Percentiles rank a stretch among this genome's conserved stretches.
These are phyloP conservation scores for Muntiacus muntjak DNA, from an alignment of 2,113 vertebrate species.

Conservation along the genomic window DNA sequence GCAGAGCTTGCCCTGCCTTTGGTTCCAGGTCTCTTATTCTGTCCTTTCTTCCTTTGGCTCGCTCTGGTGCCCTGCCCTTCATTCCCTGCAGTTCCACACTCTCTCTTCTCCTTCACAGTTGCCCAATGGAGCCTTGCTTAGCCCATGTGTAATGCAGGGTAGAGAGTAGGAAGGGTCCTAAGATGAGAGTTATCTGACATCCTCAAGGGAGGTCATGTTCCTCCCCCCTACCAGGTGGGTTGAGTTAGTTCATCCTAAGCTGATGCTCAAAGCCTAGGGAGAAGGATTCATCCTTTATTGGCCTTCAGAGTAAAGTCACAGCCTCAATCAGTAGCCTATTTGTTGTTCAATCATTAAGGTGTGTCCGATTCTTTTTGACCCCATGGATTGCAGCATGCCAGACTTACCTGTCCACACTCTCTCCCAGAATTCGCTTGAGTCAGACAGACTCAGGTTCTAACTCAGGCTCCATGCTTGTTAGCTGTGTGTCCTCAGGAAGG, in stretches of 20 bases:
- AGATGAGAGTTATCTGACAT: not conserved
- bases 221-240: no score
- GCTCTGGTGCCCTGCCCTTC: no score
- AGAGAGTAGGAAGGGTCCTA: not conserved
- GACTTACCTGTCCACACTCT: not conserved
- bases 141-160: not conserved
- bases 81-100: not conserved
- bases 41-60: not conserved
- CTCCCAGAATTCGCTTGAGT: not conserved
- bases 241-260: not conserved
- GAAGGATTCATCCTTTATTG: not conserved
- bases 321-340: not conserved
- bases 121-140: not conserved
- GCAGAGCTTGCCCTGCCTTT: not conserved
- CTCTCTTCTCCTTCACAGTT: not conserved
- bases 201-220: not conserved
- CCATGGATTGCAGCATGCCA: not conserved
- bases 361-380: not conserved
- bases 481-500: not conserved
- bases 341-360: not conserved
- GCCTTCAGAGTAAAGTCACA: not conserved
- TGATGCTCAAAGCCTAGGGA: not conserved
- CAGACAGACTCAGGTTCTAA: not conserved
- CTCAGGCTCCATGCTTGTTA: not conserved
- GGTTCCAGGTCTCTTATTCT: not conserved